Base-by-base conservation (phyloP, 1,140 invertebrate species). In the Metaphire vulgaris region DNA sequence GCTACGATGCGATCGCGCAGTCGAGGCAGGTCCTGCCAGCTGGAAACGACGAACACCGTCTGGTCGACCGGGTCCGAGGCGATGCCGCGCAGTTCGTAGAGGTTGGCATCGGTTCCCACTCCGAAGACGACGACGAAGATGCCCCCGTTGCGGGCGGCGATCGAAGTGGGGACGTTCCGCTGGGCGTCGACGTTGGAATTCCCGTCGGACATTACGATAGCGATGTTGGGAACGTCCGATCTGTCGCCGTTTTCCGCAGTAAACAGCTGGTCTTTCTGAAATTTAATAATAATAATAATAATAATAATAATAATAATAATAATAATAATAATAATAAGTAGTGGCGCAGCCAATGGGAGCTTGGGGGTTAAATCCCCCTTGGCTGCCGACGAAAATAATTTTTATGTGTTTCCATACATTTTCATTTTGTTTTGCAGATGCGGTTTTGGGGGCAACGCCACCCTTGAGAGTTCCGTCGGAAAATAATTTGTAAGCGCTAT, bases 201-300 rank as follows among this genome's bases (percentile, higher is more conserved):
- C 0, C 83, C 84, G 66, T 84, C 84, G 0, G 83, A 82, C 1
- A 85, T 72, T 12, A 84, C 68, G 30, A 85, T 81, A n/a, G 80
- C 80, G 1, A 83, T 76, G 66, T 85, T 80, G 0, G 83, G 79
- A 0, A 81, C 83, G n/a, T 79, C 77, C 12, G 30, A 26, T n/a
- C 84, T 74, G n/a, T 81, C 81, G 6, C 84, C 84, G 68, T 67
- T 75, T 26, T n/a, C 66, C 26, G 74, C 2, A 15, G 30, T 75
- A 56, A 75, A 75, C 32, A 74, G 29, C 32, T 34, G 33, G 72
- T 74, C 72, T 41, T 41, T 74, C 72, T 74, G 34, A 30, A 56
- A 68, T 2, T 30, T 1, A 74, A n/a, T n/a, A n/a, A n/a, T n/a
- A n/a, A n/a, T n/a, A n/a, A n/a, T n/a, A n/a, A n/a, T n/a, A n/a